Percentiles rank a stretch among this genome's conserved stretches.
phyloP scores from a whole-genome alignment of 2,797 vertebrate genomes.

The Halcyon badia region DNA sequence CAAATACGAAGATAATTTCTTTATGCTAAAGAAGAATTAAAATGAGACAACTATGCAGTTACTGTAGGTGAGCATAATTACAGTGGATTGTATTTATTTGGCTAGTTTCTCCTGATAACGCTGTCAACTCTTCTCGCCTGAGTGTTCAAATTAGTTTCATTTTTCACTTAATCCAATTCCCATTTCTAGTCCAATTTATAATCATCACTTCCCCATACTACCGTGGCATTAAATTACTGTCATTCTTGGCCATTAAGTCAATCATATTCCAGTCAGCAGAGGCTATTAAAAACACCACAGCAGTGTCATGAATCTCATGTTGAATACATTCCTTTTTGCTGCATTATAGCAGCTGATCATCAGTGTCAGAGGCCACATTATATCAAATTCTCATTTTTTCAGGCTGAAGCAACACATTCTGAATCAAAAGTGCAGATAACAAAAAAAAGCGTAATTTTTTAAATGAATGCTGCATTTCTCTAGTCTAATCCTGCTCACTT shows the following conservation, averaged over 20 bases:
- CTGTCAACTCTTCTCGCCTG: background rate
- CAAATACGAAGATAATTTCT: background rate
- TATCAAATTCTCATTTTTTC: background rate
- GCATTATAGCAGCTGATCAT: background rate
- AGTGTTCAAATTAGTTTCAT: constrained; percentile 24
- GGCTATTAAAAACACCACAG: background rate
- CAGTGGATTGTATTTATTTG: background rate
- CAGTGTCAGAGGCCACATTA: background rate
- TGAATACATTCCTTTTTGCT: background rate
- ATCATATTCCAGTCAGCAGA: background rate
- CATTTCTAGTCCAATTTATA: constrained; percentile 16
- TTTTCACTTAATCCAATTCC: constrained; percentile 41
- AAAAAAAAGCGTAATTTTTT: rapidly evolving
- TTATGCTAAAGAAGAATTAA: background rate
- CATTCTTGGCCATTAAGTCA: constrained; percentile 36
- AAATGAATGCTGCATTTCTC: background rate
- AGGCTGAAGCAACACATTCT: background rate
- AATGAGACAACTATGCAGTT: background rate
- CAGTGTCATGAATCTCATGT: background rate
- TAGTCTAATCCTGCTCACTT: background rate
- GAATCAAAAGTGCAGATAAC: background rate
- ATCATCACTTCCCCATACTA: background rate
- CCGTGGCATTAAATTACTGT: background rate
- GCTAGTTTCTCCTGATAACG: background rate
- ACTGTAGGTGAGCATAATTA: background rate